Evolutionary conservation across 1,140 invertebrate genomes (phyloP), one percentile per base, ranked within the genome.

Genomic region (Habropoda laboriosa): DNA sequence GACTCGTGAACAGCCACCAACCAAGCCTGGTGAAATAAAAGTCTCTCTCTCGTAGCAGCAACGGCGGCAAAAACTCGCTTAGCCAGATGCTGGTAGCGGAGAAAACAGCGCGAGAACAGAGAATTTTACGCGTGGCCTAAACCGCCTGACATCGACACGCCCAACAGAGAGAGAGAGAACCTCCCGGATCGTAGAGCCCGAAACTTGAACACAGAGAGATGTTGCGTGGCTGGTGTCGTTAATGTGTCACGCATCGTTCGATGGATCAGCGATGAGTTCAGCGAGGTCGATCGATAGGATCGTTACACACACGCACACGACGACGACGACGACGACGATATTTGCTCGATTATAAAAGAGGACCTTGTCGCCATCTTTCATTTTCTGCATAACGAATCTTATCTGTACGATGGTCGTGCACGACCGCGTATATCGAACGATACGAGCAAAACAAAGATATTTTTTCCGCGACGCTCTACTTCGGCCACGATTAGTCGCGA

Each of bases 281-380:
- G 10, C 16, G 38, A n/a, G 10, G 8, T n/a, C 21, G 63, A 77
- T 60, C 63, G 40, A 67, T 47, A n/a, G 13, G 42, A 77, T 79
- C 77, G 47, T 27, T n/a, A 12, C n/a, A 42, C 18, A 74, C 24
- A 21, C 42, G 35, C 13, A 16, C 42, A 32, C 47, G 32, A n/a
- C 30, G 21, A 27, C 18, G 12, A 2, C 18, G n/a, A n/a, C n/a
- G n/a, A n/a, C n/a, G n/a, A n/a, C n/a, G n/a, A n/a, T n/a, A n/a
- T n/a, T n/a, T n/a, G n/a, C n/a, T n/a, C n/a, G 42, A 74, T 30
- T 64, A 71, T 40, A 60, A 77, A n/a, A 70, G 57, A 61, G 68
- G 21, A 53, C 35, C 45, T 53, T 72, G 57, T 53, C 68, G 68
- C 27, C 60, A 35, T 53, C n/a, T n/a, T 49, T 55, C 61, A 72